Conservation (phyloP, 2,797 vertebrate genomes). For the Amphiprion clarkii region DNA sequence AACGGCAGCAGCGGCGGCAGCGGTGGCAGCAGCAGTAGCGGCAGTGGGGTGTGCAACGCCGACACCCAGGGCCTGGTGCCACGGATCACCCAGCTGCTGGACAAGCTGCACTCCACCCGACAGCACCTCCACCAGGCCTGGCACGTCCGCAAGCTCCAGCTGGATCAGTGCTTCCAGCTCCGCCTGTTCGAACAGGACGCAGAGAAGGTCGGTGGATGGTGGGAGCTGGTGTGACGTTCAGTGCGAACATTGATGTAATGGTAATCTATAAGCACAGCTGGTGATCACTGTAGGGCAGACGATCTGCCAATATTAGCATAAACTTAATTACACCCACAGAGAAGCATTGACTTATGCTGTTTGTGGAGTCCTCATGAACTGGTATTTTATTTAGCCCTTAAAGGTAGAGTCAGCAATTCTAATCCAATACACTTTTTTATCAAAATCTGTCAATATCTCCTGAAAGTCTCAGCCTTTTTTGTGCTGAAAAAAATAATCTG, state of each 20-base stretch:
- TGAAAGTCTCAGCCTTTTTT: no score
- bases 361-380: constrained; percentile 11
- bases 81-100: constrained; percentile 93
- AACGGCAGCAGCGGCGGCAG: constrained; percentile 83
- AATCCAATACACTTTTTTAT: no score
- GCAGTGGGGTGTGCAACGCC: constrained; percentile 86
- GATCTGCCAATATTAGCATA: constrained; percentile 47
- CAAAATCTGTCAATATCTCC: no score
- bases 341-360: constrained; percentile 49
- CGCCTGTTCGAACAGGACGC: constrained; percentile 98
- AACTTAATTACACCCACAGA: constrained; percentile 55
- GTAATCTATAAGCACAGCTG: constrained; percentile 64
- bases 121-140: constrained; percentile 98
- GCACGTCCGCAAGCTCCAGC: constrained; percentile 96
- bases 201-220: constrained; percentile 90
- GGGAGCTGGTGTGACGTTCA: neutral
- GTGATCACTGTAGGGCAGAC: constrained; percentile 49
- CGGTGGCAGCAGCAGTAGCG: constrained; percentile 82
- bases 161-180: constrained; percentile 99
- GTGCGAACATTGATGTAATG: constrained; percentile 35
- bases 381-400: neutral
- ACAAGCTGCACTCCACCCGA: constrained; percentile 95
- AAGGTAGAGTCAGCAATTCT: no score
- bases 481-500: no score
- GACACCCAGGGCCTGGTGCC: constrained; percentile 97